Conservation (phyloP, 2,888 invertebrate species). For the Rhingia rostrata region DNA sequence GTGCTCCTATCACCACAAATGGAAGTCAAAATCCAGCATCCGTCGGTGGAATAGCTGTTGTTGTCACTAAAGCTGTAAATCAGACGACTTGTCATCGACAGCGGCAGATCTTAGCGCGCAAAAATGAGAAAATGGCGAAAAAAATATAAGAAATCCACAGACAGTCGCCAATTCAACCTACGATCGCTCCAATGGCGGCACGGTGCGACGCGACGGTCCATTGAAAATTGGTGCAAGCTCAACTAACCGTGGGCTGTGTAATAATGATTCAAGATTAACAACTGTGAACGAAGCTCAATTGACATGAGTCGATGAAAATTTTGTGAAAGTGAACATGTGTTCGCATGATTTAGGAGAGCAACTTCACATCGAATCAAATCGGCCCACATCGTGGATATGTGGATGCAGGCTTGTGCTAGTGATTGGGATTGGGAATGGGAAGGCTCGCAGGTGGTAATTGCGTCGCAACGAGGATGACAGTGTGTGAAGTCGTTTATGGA, state of each 20-base stretch:
- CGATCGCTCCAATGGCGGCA: conserved; percentile 39
- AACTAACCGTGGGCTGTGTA: conserved; percentile 59
- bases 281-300: conserved; percentile 69
- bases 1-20: conserved; percentile 38
- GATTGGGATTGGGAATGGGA: too few relatives aligned
- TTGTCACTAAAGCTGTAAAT: conserved; percentile 70
- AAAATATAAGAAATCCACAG: conserved; percentile 31
- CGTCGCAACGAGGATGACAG: background rate
- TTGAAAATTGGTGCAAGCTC: conserved; percentile 65
- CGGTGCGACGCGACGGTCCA: conserved; percentile 26
- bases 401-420: conserved; percentile 15
- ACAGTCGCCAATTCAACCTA: conserved; percentile 69
- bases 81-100: conserved; percentile 71
- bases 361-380: conserved; percentile 17
- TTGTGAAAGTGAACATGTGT: conserved; percentile 71
- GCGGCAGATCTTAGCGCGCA: conserved; percentile 54
- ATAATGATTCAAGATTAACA: conserved; percentile 72
- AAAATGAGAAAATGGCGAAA: background rate
- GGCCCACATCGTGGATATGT: conserved; percentile 40
- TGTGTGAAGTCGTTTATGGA: too few relatives aligned
- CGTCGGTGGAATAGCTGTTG: conserved; percentile 39
- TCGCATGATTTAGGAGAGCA: conserved; percentile 64
- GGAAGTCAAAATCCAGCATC: conserved; percentile 66
- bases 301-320: conserved; percentile 72
- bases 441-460: conserved; percentile 62